Base-by-base conservation (phyloP, 2,888 invertebrate genomes). In the Drosophila neonasuta region DNA sequence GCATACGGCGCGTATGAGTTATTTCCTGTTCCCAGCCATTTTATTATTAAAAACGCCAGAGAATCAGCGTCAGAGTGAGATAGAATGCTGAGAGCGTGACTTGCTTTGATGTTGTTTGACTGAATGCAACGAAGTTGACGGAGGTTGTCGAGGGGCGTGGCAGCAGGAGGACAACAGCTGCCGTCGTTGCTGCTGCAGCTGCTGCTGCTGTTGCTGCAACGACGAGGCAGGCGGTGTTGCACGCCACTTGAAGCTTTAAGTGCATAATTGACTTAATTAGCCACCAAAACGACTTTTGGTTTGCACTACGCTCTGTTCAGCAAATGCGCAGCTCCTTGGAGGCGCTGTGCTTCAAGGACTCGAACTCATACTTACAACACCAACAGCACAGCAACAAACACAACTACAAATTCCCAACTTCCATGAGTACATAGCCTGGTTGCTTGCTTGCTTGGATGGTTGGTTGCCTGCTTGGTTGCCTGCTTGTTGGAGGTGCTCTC, bases 1-100 rank as follows among this genome's bases (percentile, higher is more conserved):
- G 83, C 86, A 80, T 82, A 82, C 81, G 86, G 81, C 85, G 81
- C 80, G 86, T 82, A 82, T 82, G 81, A 82, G 81, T 81, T 81
- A 81, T 81, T 85, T 81, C 80, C 82, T 82, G 68, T 59, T 62
- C 63, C 68, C 71, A 70, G 71, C 78, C 78, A 76, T 82, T 81
- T 85, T 85, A 81, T 80, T 81, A 81, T 81, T 85, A 81, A 81
- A 81, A 77, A 79, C 24, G 59, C 49, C 52, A 15, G 61, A 30
- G 59, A 58, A 50, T 49, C 64, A 71, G 59, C 55, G 48, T 20
- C 24, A 20, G 55, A 45, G 48, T 15, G 39, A 41, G 46, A 50
- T 13, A 52, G 51, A 7, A 10, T 29, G 59, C 29, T 57, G 64
- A 64, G 79, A 79, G 85, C 80, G 78, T 82, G 80, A 85, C 85